phyloP scores from a whole-genome alignment of 2,888 invertebrate genomes.

The Diabrotica balteata region DNA sequence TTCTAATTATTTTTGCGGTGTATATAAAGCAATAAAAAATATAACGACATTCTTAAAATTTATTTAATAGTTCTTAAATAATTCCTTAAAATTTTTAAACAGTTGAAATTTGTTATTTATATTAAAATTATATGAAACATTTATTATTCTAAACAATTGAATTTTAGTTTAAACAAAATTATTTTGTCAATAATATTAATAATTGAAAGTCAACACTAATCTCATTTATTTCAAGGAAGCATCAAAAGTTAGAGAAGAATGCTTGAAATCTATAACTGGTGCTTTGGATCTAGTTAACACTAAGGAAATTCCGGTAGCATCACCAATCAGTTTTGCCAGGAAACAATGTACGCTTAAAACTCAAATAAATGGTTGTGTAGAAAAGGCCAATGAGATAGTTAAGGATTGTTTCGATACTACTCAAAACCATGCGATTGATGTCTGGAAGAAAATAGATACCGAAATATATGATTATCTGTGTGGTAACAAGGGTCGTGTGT shows the following conservation, averaged over 20 bases:
- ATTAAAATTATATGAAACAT: no score
- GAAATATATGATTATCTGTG: neutral
- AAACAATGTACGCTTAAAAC: neutral
- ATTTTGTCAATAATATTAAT: no score
- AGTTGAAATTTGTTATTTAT: no score
- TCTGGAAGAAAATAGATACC: conserved; percentile 2
- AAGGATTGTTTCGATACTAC: neutral
- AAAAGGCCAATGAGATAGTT: neutral
- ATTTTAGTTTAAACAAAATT: no score
- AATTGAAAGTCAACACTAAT: no score
- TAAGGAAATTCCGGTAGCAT: neutral
- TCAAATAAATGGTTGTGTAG: neutral
- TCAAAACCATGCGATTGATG: neutral
- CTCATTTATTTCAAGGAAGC: no score
- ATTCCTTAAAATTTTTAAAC: no score
- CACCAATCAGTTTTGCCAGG: neutral
- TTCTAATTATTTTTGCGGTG: no score
- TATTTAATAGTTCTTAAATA: no score
- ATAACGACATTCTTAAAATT: no score
- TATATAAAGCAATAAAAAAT: no score
- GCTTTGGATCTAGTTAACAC: neutral
- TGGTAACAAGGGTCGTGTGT: neutral
- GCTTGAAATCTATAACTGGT: neutral
- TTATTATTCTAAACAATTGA: no score
- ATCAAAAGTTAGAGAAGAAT: neutral